These are phyloP conservation scores for Plagiodera versicolora DNA, from an alignment of 2,888 invertebrate species.

Conservation along the genomic window DNA sequence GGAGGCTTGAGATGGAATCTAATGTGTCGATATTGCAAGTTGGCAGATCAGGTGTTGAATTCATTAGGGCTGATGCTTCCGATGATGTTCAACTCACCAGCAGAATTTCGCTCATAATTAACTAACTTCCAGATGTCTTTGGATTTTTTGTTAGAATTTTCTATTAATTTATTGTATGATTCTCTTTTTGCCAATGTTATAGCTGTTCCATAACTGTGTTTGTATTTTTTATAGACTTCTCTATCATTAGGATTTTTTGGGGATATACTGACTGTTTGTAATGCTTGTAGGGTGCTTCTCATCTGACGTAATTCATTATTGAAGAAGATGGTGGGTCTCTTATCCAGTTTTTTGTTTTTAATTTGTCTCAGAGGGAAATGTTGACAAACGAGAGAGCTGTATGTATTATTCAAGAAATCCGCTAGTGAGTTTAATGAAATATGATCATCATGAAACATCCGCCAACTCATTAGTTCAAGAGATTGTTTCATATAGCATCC, in stretches of 20 bases:
- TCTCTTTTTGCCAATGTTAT: neutral
- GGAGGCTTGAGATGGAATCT: neutral
- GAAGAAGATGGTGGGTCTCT: constrained; percentile 5
- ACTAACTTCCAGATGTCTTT: constrained; percentile 4
- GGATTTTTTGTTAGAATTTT: constrained; percentile 6
- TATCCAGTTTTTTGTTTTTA: neutral
- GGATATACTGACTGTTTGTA: constrained; percentile 2
- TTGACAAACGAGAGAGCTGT: constrained; percentile 3
- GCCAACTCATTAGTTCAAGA: constrained; percentile 4
- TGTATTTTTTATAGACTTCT: constrained; percentile 9
- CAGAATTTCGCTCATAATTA: constrained; percentile 3
- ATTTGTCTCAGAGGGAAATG: neutral
- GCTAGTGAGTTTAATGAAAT: neutral
- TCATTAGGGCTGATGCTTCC: neutral
- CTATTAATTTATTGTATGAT: constrained; percentile 9
- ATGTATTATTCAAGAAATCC: constrained; percentile 2
- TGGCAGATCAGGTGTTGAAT: neutral
- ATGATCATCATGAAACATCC: constrained; percentile 2
- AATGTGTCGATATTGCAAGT: neutral
- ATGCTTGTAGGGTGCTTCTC: neutral
- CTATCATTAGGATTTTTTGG: constrained; percentile 7
- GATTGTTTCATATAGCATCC: constrained; percentile 8
- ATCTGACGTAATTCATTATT: constrained; percentile 4
- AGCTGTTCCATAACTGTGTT: constrained; percentile 5
- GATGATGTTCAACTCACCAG: neutral